phyloP scores from a whole-genome alignment of 2,797 vertebrate species.

The Rhinophrynus dorsalis region DNA sequence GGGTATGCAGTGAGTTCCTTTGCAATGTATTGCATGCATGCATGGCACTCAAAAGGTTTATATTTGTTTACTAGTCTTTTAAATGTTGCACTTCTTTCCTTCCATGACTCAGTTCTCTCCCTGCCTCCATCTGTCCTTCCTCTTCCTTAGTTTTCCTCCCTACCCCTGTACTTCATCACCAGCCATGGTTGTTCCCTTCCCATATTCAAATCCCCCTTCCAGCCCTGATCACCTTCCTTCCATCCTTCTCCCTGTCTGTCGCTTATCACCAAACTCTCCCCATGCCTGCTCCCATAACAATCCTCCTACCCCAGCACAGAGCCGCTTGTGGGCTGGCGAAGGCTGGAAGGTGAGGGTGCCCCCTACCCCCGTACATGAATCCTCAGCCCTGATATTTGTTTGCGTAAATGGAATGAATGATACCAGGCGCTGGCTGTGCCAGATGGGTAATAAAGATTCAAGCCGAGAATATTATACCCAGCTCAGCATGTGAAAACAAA shows the following conservation, averaged over 20 bases:
- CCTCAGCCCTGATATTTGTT: conserved; percentile 50
- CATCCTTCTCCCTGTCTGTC: background rate
- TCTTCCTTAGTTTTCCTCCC: too few relatives aligned
- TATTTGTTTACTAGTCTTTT: too few relatives aligned
- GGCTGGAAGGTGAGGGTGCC: conserved; percentile 9
- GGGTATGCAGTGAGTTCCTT: too few relatives aligned
- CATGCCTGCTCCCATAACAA: background rate
- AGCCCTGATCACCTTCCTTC: background rate
- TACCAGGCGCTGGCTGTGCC: conserved; percentile 51
- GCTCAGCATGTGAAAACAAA: conserved; percentile 59
- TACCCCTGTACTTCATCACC: too few relatives aligned
- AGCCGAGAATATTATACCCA: conserved; percentile 58
- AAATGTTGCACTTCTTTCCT: too few relatives aligned
- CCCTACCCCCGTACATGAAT: conserved; percentile 12
- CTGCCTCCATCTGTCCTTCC: too few relatives aligned
- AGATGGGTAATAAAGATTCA: conserved; percentile 67
- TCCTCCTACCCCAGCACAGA: background rate
- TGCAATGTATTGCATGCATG: too few relatives aligned
- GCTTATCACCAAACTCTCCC: too few relatives aligned
- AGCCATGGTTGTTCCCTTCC: too few relatives aligned
- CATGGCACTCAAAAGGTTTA: too few relatives aligned
- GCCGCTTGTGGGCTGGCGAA: background rate
- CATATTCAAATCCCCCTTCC: too few relatives aligned
- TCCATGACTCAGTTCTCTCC: too few relatives aligned
- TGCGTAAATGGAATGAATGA: conserved; percentile 65